Percentiles rank a stretch among this genome's conserved stretches.
Evolutionary conservation across 2,888 invertebrate genomes (phyloP).

Genomic region (Teleogryllus oceanicus): DNA sequence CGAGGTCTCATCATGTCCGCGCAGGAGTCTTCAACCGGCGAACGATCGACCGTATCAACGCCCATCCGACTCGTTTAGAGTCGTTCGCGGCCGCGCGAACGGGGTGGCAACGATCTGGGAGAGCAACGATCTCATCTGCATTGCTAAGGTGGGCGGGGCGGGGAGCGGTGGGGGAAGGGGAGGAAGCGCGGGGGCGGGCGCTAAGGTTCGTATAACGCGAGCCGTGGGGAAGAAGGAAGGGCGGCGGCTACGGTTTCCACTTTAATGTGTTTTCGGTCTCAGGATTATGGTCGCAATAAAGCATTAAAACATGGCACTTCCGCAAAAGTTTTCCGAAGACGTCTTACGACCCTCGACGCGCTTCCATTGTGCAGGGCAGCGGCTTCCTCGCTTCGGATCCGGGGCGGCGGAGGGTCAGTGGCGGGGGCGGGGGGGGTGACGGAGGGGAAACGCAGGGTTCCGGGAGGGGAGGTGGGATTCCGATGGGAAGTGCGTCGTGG

Average conservation of each 20-base stretch:
- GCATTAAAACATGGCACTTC: constrained; percentile 1
- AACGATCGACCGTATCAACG: too few relatives aligned
- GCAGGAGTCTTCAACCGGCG: too few relatives aligned
- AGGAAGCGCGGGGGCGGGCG: background rate
- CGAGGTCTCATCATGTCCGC: too few relatives aligned
- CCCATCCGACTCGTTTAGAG: too few relatives aligned
- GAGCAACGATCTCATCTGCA: background rate
- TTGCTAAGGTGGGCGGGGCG: background rate
- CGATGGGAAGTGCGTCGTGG: background rate
- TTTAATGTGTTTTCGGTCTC: constrained; percentile 18
- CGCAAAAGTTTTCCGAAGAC: background rate
- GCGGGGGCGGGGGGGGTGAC: background rate
- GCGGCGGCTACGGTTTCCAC: constrained; percentile 1
- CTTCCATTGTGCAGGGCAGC: background rate
- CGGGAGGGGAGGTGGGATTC: background rate
- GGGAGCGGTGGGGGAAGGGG: background rate
- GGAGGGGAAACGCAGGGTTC: background rate
- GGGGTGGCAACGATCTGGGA: background rate
- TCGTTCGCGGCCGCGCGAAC: background rate
- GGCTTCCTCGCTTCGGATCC: background rate
- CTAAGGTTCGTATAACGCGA: background rate
- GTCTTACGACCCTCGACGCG: background rate
- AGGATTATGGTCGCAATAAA: constrained; percentile 10
- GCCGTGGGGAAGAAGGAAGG: background rate
- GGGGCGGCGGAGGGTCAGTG: background rate